Percentiles rank a stretch among this genome's conserved stretches.
Conservation (phyloP, 2,888 invertebrate species). For the Automeris io region DNA sequence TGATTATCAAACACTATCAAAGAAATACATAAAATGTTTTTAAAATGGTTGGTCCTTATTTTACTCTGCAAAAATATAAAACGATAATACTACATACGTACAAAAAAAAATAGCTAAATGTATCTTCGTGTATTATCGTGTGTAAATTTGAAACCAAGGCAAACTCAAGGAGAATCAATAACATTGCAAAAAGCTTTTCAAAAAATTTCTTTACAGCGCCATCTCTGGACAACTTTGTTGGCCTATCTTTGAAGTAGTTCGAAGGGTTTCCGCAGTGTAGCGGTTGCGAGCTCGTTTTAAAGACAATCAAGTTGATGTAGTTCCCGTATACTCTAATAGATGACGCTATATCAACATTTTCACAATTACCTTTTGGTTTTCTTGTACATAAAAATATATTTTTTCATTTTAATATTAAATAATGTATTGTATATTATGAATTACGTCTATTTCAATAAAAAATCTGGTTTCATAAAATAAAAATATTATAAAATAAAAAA, state of each 20-base stretch:
- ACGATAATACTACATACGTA: not conserved
- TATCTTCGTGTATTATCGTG: constrained; percentile 18
- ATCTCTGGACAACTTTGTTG: constrained; percentile 28
- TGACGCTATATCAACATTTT: constrained; percentile 27
- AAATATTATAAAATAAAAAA: too few relatives aligned
- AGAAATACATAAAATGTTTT: too few relatives aligned
- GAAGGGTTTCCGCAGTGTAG: constrained; percentile 15
- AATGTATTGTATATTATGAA: too few relatives aligned
- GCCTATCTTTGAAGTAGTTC: constrained; percentile 21
- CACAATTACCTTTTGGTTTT: not conserved
- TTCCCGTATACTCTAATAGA: constrained; percentile 24
- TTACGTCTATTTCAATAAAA: too few relatives aligned
- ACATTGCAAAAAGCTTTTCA: constrained; percentile 26
- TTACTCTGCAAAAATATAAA: not conserved
- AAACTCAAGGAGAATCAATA: constrained; percentile 40
- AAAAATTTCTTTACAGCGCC: constrained; percentile 36
- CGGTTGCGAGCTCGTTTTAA: constrained; percentile 17
- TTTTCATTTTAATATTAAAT: too few relatives aligned
- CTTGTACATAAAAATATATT: not conserved
- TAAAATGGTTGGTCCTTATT: not conserved
- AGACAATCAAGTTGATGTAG: constrained; percentile 5
- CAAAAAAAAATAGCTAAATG: not conserved
- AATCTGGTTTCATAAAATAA: too few relatives aligned
- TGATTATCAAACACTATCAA: too few relatives aligned
- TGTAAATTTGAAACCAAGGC: constrained; percentile 25